Conservation (phyloP, 1,140 invertebrate species). For the Cataglyphis hispanica region DNA sequence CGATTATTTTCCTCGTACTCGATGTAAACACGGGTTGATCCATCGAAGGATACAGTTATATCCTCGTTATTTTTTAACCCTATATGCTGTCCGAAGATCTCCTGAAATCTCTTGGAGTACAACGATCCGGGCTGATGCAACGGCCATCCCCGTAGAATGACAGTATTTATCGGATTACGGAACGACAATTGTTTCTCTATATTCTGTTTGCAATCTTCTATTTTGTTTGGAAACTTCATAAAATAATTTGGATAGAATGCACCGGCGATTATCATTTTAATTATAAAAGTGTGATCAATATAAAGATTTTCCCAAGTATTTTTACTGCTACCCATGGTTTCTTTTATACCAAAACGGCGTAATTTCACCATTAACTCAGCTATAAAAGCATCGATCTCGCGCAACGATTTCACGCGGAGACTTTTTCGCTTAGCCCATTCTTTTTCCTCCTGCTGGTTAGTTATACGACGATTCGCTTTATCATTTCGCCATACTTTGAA, state of each 20-base stretch:
- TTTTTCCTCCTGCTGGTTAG: constrained; percentile 85
- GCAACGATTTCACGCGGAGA: constrained; percentile 91
- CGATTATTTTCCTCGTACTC: constrained; percentile 81
- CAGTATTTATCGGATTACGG: constrained; percentile 91
- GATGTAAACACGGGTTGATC: constrained; percentile 87
- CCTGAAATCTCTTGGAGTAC: constrained; percentile 89
- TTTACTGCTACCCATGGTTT: constrained; percentile 77
- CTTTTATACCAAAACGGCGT: constrained; percentile 86
- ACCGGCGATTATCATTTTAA: constrained; percentile 89
- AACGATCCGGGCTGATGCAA: constrained; percentile 90
- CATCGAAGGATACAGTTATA: constrained; percentile 89
- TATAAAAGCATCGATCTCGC: constrained; percentile 91
- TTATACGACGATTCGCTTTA: constrained; percentile 76
- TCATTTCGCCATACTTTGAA: constrained; percentile 89
- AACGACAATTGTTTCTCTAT: constrained; percentile 89
- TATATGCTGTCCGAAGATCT: constrained; percentile 84
- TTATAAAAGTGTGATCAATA: constrained; percentile 84
- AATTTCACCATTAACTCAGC: constrained; percentile 90
- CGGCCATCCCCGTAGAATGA: constrained; percentile 91
- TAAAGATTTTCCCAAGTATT: constrained; percentile 85
- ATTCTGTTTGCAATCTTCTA: constrained; percentile 87
- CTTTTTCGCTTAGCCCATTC: constrained; percentile 91
- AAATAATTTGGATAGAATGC: constrained; percentile 97
- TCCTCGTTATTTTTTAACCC: constrained; percentile 79
- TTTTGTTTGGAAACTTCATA: constrained; percentile 84